Evolutionary conservation across 1,140 invertebrate genomes (phyloP).

Genomic region (Dryas iulia): DNA sequence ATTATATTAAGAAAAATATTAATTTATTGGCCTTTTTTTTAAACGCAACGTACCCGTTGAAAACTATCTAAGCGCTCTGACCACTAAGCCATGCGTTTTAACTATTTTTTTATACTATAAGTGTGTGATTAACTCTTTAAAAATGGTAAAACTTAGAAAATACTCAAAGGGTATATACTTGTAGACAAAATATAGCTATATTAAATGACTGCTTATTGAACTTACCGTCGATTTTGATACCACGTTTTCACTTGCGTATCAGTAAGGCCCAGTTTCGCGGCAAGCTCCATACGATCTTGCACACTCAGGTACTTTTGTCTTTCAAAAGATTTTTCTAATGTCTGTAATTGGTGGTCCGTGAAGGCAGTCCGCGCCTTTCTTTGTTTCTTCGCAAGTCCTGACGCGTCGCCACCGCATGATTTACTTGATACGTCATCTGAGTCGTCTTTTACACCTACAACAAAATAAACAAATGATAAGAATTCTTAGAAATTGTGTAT

Average conservation of each 20-base stretch:
- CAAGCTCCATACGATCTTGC: slow-evolving; percentile 98
- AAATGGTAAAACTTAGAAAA: too few relatives aligned
- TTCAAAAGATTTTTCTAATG: slow-evolving; percentile 98
- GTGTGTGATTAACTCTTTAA: too few relatives aligned
- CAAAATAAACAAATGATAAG: slow-evolving; percentile 6
- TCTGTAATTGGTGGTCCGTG: slow-evolving; percentile 98
- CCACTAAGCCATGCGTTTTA: too few relatives aligned
- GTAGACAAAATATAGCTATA: neutral
- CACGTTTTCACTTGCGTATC: slow-evolving; percentile 99
- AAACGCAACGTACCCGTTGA: too few relatives aligned
- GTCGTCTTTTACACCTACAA: slow-evolving; percentile 71
- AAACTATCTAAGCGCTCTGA: too few relatives aligned
- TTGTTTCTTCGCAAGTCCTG: slow-evolving; percentile 92
- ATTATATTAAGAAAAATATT: too few relatives aligned
- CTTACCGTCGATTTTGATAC: slow-evolving; percentile 99
- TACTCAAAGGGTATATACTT: neutral
- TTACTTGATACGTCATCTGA: slow-evolving; percentile 74
- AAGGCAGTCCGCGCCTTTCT: slow-evolving; percentile 98
- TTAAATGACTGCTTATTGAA: neutral
- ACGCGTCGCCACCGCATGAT: slow-evolving; percentile 60
- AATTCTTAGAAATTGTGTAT: neutral
- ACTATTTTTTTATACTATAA: too few relatives aligned
- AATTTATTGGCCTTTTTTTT: too few relatives aligned
- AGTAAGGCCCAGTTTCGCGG: slow-evolving; percentile 95
- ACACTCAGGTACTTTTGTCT: slow-evolving; percentile 99